Conservation (phyloP, 2,888 invertebrate species). For the Parelbella ahira region DNA sequence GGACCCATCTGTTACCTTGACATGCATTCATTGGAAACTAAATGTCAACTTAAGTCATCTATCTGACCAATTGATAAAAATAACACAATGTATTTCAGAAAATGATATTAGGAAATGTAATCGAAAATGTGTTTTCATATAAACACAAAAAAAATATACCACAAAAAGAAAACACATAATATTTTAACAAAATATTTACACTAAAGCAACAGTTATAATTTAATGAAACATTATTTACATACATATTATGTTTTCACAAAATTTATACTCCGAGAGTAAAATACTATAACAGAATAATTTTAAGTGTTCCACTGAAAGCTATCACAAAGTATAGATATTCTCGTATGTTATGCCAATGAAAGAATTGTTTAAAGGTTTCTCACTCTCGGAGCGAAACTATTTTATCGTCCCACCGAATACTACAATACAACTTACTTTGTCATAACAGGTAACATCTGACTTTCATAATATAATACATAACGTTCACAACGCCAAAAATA, state of each 20-base stretch:
- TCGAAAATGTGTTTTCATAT: too few relatives aligned
- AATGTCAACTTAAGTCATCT: too few relatives aligned
- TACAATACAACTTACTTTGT: conserved; percentile 78
- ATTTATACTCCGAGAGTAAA: conserved; percentile 28
- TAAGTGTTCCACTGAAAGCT: conserved; percentile 18
- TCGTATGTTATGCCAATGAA: conserved; percentile 11
- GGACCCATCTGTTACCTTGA: too few relatives aligned
- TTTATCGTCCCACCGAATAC: conserved; percentile 36
- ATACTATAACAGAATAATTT: conserved; percentile 17
- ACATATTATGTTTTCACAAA: conserved; percentile 49
- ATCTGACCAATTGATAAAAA: too few relatives aligned
- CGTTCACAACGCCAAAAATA: conserved; percentile 79
- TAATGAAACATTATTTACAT: conserved; percentile 76
- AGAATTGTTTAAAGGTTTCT: conserved; percentile 6
- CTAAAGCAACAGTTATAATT: conserved; percentile 75
- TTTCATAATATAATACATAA: conserved; percentile 78
- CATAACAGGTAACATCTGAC: conserved; percentile 81
- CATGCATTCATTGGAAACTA: too few relatives aligned
- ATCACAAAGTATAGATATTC: conserved; percentile 19
- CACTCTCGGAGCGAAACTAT: conserved; percentile 24
- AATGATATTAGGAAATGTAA: too few relatives aligned
- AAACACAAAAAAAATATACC: too few relatives aligned
- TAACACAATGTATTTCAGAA: conserved; percentile 7
- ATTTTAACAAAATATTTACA: conserved; percentile 75
- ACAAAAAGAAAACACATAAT: conserved; percentile 58